Evolutionary conservation across 2,888 invertebrate genomes (phyloP).

Genomic region (Abrostola triplasia): DNA sequence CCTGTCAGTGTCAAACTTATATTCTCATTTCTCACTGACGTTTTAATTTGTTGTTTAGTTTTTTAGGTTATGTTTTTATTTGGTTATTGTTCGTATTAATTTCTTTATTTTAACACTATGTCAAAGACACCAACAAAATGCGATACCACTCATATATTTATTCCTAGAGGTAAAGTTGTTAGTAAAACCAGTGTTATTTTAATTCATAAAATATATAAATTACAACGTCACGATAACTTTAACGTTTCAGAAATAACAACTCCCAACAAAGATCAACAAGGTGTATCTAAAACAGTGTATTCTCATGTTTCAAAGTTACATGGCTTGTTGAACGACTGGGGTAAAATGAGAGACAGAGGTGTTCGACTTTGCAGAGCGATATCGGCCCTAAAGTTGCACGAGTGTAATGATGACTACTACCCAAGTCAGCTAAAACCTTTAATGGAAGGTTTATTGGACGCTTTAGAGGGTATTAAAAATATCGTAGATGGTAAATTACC

Average conservation of each 20-base stretch:
- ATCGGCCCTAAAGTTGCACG: constrained; percentile 72
- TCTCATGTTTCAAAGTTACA: constrained; percentile 77
- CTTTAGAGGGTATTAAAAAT: constrained; percentile 66
- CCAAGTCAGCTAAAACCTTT: constrained; percentile 73
- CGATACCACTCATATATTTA: constrained; percentile 59
- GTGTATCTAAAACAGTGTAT: constrained; percentile 77
- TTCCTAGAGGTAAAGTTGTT: constrained; percentile 66
- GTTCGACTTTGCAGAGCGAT: constrained; percentile 71
- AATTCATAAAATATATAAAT: background rate
- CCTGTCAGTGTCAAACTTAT: no score
- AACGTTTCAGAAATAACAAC: constrained; percentile 74
- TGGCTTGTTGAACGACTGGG: constrained; percentile 73
- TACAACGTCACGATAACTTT: background rate
- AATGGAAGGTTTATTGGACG: constrained; percentile 70
- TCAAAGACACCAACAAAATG: constrained; percentile 68
- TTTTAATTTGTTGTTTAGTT: background rate
- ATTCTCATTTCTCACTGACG: no score
- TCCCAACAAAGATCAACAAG: constrained; percentile 74
- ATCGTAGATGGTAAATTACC: constrained; percentile 70
- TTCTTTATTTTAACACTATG: constrained; percentile 54
- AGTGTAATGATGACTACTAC: constrained; percentile 74
- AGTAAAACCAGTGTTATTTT: background rate
- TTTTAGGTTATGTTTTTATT: constrained; percentile 15
- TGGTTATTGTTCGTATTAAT: background rate
- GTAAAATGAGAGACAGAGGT: constrained; percentile 72